These are phyloP conservation scores for Phylloscopus trochiloides DNA, from an alignment of 2,113 vertebrate genomes.

Conservation along the genomic window DNA sequence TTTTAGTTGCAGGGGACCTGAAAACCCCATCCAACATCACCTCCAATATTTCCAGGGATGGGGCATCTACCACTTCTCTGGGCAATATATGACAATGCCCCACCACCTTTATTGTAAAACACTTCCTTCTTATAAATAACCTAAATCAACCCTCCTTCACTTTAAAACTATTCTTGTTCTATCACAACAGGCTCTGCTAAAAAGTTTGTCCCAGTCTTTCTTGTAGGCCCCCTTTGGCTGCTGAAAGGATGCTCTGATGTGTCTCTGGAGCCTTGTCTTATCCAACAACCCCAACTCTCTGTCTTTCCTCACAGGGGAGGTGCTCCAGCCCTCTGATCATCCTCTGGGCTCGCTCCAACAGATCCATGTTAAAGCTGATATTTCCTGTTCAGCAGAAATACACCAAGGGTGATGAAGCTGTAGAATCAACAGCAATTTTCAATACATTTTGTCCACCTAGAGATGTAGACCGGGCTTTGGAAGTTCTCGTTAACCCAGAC, in stretches of 20 bases:
- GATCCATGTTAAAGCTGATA: neutral
- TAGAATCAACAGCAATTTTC: neutral
- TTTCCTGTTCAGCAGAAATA: neutral
- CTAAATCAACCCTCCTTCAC: neutral
- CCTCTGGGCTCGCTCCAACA: accelerated
- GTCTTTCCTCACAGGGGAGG: neutral
- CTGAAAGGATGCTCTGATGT: neutral
- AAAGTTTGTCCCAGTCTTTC: neutral
- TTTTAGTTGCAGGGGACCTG: neutral
- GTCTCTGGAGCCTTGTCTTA: neutral
- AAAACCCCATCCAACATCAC: neutral
- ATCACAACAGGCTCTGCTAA: too few relatives aligned
- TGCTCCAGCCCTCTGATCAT: neutral
- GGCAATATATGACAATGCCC: neutral
- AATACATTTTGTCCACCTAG: neutral
- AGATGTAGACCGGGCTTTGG: neutral
- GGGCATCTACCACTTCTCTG: neutral
- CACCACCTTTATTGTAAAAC: neutral
- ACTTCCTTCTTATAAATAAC: neutral
- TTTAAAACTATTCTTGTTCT: neutral
- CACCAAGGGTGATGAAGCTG: neutral
- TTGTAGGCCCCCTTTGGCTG: neutral
- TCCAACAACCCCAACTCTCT: neutral
- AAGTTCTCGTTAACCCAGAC: neutral
- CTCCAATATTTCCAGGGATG: neutral